These are phyloP conservation scores for Myiotriccus ornatus DNA, from an alignment of 2,797 vertebrate species.

Conservation along the genomic window DNA sequence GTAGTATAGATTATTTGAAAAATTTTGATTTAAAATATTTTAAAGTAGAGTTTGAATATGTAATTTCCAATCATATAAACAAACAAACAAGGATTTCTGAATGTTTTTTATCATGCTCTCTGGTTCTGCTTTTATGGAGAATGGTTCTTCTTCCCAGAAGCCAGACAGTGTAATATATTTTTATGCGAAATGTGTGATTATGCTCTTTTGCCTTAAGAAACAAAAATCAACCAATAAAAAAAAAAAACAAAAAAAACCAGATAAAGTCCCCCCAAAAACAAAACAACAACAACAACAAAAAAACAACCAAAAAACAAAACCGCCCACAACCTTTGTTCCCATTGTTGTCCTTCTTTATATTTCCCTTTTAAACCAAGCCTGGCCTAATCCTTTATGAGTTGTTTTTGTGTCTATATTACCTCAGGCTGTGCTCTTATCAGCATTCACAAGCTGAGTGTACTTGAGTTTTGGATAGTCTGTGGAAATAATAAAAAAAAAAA, in stretches of 20 bases:
- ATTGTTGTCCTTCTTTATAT: background rate
- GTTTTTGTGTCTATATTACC: slow-evolving; percentile 42
- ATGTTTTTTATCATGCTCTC: background rate
- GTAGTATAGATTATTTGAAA: background rate
- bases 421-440: slow-evolving; percentile 57
- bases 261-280: background rate
- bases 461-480: slow-evolving; percentile 39
- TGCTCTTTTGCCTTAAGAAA: background rate
- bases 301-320: background rate
- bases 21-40: background rate
- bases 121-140: background rate
- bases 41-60: background rate
- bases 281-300: too few species aligned
- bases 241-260: background rate
- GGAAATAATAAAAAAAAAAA: slow-evolving; percentile 53
- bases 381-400: background rate
- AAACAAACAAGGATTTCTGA: background rate
- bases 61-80: background rate
- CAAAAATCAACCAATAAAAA: background rate
- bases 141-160: background rate
- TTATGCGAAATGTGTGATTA: background rate
- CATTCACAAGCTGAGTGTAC: slow-evolving; percentile 39
- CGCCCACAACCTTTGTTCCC: background rate
- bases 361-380: slow-evolving; percentile 32
- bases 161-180: background rate